Percentiles rank a stretch among this genome's conserved stretches.
Conservation (phyloP, 2,888 invertebrate genomes). For the Pseudeuparius sepicola region DNA sequence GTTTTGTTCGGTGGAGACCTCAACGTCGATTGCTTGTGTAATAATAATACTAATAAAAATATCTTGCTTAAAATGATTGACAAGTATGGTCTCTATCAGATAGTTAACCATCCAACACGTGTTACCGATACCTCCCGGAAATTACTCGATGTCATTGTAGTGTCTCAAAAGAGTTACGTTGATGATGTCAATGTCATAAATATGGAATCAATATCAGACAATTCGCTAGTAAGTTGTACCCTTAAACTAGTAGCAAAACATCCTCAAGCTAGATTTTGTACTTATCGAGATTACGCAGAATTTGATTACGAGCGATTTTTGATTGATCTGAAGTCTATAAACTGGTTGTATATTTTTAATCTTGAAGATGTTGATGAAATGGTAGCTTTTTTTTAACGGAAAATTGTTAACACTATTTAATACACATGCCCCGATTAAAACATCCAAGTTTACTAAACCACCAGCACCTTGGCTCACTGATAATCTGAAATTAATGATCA, state of each 20-base stretch:
- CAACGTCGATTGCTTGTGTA: neutral
- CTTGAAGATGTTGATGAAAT: slow-evolving; percentile 2
- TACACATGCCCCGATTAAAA: neutral
- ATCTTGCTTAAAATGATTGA: neutral
- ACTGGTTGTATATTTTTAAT: neutral
- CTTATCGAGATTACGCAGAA: slow-evolving; percentile 1
- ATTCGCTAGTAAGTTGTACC: neutral
- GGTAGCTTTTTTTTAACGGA: slow-evolving; percentile 2
- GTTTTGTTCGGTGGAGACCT: slow-evolving; percentile 3
- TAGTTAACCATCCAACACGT: neutral
- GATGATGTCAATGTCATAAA: neutral
- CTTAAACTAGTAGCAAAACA: neutral
- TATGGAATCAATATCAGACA: neutral
- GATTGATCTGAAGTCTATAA: neutral
- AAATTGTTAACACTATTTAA: neutral
- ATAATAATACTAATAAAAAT: neutral
- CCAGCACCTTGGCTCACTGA: slow-evolving; percentile 1
- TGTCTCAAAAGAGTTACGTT: no score
- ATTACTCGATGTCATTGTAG: no score
- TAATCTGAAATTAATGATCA: slow-evolving; percentile 4
- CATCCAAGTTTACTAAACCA: neutral
- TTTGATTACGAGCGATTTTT: neutral
- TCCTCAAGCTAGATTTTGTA: neutral
- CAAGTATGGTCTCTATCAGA: slow-evolving; percentile 1
- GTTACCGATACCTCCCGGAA: no score